These are phyloP conservation scores for Copidosoma floridanum DNA, from an alignment of 1,140 invertebrate genomes.

Conservation along the genomic window DNA sequence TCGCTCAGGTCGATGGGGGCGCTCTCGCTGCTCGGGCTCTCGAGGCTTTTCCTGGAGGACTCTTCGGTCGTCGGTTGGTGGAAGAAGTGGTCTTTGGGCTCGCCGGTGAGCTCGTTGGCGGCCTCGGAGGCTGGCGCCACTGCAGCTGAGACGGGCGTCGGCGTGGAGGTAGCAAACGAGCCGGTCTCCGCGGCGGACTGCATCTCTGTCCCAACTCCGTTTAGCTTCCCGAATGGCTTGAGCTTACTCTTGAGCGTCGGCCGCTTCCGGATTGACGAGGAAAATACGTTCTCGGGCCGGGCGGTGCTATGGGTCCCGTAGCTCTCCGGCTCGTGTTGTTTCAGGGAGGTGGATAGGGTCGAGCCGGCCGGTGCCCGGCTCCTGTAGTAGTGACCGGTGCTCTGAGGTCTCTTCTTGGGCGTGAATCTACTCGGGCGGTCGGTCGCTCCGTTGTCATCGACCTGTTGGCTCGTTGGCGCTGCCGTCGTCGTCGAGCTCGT, in stretches of 20 bases:
- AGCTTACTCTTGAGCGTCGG: constrained; percentile 34
- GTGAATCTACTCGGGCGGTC: constrained; percentile 44
- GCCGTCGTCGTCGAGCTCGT: constrained; percentile 26
- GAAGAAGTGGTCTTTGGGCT: too few relatives aligned
- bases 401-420: constrained; percentile 45
- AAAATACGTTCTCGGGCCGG: constrained; percentile 44
- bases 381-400: constrained; percentile 41
- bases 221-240: background rate
- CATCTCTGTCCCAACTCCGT: constrained; percentile 30
- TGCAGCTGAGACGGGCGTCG: background rate
- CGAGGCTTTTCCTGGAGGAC: too few relatives aligned
- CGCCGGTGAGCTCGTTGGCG: constrained; percentile 14
- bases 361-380: constrained; percentile 34
- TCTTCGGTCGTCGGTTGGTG: background rate
- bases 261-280: constrained; percentile 38
- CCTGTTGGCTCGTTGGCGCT: background rate
- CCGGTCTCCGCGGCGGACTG: constrained; percentile 29
- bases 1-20: constrained; percentile 7
- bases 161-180: constrained; percentile 3
- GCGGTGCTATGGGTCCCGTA: constrained; percentile 25
- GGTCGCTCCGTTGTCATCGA: constrained; percentile 11
- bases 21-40: background rate
- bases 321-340: background rate
- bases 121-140: constrained; percentile 12
- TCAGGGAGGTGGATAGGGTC: background rate